A percentile compares a stretch with the other conserved stretches of the same genome.
Conservation (phyloP, 2,113 vertebrate species). For the Oplegnathus fasciatus region DNA sequence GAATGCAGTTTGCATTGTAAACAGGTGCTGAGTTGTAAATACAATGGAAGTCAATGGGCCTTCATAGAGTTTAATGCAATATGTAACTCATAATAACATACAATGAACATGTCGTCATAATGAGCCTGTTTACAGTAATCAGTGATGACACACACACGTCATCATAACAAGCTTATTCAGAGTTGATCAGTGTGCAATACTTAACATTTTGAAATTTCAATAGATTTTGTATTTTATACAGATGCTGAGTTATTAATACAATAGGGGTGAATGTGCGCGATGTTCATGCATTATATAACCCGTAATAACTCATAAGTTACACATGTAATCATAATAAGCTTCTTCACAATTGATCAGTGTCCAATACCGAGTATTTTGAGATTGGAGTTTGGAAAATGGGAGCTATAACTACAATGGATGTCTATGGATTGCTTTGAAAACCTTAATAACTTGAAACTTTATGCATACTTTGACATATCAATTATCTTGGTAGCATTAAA, state of each 20-base stretch:
- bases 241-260: neutral
- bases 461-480: neutral
- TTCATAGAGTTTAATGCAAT: too few relatives aligned
- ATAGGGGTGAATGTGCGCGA: too few relatives aligned
- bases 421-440: too few relatives aligned
- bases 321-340: too few relatives aligned
- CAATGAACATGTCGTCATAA: neutral
- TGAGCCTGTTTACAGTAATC: too few relatives aligned
- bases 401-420: too few relatives aligned
- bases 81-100: neutral
- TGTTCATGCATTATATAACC: too few relatives aligned
- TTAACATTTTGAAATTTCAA: neutral
- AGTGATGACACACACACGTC: too few relatives aligned
- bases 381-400: too few relatives aligned
- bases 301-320: neutral
- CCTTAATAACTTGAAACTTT: too few relatives aligned
- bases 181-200: neutral
- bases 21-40: neutral
- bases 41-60: neutral
- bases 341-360: too few relatives aligned
- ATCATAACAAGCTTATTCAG: neutral
- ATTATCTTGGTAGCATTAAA: neutral
- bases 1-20: neutral
- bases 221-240: neutral
- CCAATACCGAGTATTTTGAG: too few relatives aligned